Evolutionary conservation across 2,113 vertebrate genomes (phyloP), one percentile per base, ranked within the genome.

Genomic region (Alligator mississippiensis): DNA sequence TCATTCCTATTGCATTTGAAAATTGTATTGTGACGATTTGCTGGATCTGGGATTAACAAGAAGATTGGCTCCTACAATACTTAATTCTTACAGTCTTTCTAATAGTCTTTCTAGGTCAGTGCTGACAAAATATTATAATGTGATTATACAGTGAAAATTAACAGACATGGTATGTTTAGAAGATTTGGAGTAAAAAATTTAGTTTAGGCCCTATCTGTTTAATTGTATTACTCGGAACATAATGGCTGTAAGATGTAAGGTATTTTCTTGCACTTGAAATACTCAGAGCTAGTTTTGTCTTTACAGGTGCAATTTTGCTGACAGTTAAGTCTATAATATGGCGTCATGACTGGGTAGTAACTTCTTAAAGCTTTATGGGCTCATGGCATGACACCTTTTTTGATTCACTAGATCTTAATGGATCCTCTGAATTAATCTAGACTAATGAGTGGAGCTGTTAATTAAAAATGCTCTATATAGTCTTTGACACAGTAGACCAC

Each of bases 301-400:
- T 96, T 96, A 96, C 94, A 88, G 91, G 93, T 85, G 91, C 64
- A 93, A 94, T 97, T 97, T 96, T 96, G 95, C 90, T 97, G 94
- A 91, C 95, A 66, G 25, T 16, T 66, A 47, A 96, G 90, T 96
- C 95, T 94, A 70, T 96, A 93, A 97, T 95, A 88, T 90, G 95
- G 77, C 93, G 83, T 88, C 85, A 58, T 96, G 93, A 91, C 93
- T 91, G 64, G 63, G 64, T 96, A 90, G 96, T 97, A 93, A 16
- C 55, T 94, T 97, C 94, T 93, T 94, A 84, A 93, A 80, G 70
- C 30, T 94, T 96, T 96, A 94, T 89, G 85, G 70, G 85, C 91
- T 96, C 28, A 68, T 95, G 87, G 63, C 85, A 88, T 68, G 86
- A 95, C 87, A 90, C 76, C 88, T 38, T 94, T 54, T 93, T 95